These are phyloP conservation scores for rat (Rattus norvegicus) DNA, from an alignment of 2,113 vertebrate genomes.

Conservation along the genomic window GRCr8 NC_086028.1:67510001-67510500, in stretches of 20 bases:
- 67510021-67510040: background rate
- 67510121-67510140: background rate
- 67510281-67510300: background rate
- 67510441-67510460: background rate
- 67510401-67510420: background rate
- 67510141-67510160: background rate
- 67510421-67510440: background rate
- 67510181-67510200: conserved; percentile 4
- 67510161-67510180: background rate
- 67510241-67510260: background rate
- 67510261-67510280: background rate
- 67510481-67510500: background rate
- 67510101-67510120: too few relatives aligned
- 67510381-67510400: too few relatives aligned
- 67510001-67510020: background rate
- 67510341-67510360: background rate
- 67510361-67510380: background rate
- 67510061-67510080: background rate
- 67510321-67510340: background rate
- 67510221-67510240: background rate
- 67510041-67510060: background rate
- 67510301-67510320: background rate
- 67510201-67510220: background rate
- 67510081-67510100: background rate
- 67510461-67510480: background rate